Percentiles rank a stretch among this genome's conserved stretches.
These are phyloP conservation scores for Pseudachorutes palmiensis DNA, from an alignment of 1,140 invertebrate species.

Conservation along the genomic window DNA sequence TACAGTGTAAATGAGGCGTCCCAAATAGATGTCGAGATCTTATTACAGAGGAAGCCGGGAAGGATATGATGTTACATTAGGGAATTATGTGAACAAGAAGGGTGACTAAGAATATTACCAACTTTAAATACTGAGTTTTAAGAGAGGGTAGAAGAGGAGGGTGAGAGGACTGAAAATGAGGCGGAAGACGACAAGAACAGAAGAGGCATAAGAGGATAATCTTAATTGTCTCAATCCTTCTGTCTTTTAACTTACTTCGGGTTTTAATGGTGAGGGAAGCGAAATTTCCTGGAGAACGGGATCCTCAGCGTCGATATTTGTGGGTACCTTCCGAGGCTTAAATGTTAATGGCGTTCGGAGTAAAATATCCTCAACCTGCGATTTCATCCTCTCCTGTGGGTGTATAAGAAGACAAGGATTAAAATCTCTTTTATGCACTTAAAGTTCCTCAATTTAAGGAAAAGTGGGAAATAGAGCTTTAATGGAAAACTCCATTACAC, in stretches of 20 bases:
- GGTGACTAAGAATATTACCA: conserved; percentile 1
- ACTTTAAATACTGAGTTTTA: conserved; percentile 11
- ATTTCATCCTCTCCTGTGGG: conserved; percentile 55
- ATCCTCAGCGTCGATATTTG: conserved; percentile 51
- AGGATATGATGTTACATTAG: conserved; percentile 6
- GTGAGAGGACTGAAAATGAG: neutral
- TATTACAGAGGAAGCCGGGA: neutral
- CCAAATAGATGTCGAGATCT: conserved; percentile 3
- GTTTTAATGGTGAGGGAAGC: conserved; percentile 36
- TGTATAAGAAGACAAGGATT: conserved; percentile 19
- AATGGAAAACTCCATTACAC: neutral
- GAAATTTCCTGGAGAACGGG: conserved; percentile 37
- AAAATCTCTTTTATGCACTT: conserved; percentile 13
- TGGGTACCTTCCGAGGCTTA: conserved; percentile 57
- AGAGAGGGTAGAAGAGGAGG: neutral
- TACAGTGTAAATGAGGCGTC: neutral
- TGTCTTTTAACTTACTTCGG: conserved; percentile 31
- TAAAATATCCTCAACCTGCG: conserved; percentile 57
- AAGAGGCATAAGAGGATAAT: neutral
- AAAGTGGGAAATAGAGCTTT: neutral
- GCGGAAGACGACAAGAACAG: neutral
- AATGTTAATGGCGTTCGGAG: conserved; percentile 61
- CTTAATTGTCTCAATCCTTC: conserved; percentile 10
- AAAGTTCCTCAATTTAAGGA: neutral
- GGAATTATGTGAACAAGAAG: neutral